Evolutionary conservation across 2,888 invertebrate genomes (phyloP), one percentile per base, ranked within the genome.

Genomic region (Ephialtes manifestator): DNA sequence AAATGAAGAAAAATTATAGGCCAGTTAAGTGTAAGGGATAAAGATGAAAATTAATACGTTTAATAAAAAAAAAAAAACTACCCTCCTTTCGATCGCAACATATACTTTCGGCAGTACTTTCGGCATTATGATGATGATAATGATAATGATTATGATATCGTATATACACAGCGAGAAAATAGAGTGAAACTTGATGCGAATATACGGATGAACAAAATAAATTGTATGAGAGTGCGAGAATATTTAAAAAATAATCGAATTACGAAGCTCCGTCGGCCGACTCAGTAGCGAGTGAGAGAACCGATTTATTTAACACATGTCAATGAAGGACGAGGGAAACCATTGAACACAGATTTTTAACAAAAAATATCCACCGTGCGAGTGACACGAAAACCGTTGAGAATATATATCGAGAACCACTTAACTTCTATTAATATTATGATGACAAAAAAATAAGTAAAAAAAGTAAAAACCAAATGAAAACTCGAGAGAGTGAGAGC

Each of bases 211-310:
- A 20, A 39, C 39, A 2, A 39, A 39, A 39, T 35, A 84, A 86
- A 86, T 85, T 87, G 83, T 78, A 79, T 88, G 87, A 88, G 85
- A 86, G 84, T 84, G 87, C 81, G 86, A 88, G 82, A 87, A 87
- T 84, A 87, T 86, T 84, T 39, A 39, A 10, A n/a, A 87, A 86
- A 86, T 86, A 87, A 86, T 74, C 55, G 81, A 85, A 74, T 84
- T 89, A 91, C 88, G 89, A 90, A 87, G 91, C 91, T 93, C 92
- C 93, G 91, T 93, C 91, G 91, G 92, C 92, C 91, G 93, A 92
- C 92, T 93, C 93, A 90, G 92, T 92, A 91, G 91, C 91, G 91
- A 90, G 90, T 90, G 18, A 68, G 63, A 72, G 84, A 79, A 58
- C 53, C 63, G 60, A 48, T 70, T 76, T 39, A 81, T 58, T 82